phyloP scores from a whole-genome alignment of 2,888 invertebrate genomes.

The Sylvicola fuscatus region DNA sequence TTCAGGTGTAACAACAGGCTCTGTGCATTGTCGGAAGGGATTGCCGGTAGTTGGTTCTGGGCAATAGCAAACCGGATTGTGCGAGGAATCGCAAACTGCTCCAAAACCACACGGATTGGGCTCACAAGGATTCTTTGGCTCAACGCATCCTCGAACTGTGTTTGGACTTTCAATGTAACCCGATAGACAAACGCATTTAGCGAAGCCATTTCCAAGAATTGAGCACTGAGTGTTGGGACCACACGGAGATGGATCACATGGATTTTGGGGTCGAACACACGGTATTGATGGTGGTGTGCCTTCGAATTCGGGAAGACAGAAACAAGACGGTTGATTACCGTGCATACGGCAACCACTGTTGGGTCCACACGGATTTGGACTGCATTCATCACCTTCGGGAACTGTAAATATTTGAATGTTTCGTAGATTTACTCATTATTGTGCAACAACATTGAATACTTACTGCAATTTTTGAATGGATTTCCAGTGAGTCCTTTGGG shows the following conservation, averaged over 20 bases:
- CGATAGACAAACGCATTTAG: slow-evolving; percentile 69
- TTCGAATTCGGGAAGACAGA: slow-evolving; percentile 73
- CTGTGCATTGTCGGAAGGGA: slow-evolving; percentile 55
- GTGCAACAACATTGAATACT: slow-evolving; percentile 24
- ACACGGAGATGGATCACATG: slow-evolving; percentile 70
- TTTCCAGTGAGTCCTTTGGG: slow-evolving; percentile 79
- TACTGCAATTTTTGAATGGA: slow-evolving; percentile 79
- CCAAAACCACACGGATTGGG: slow-evolving; percentile 62
- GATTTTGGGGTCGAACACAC: slow-evolving; percentile 52
- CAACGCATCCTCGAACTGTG: slow-evolving; percentile 66
- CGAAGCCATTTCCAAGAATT: slow-evolving; percentile 53
- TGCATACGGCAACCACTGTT: slow-evolving; percentile 66
- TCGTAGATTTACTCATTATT: neutral
- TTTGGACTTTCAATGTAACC: slow-evolving; percentile 74
- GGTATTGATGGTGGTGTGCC: slow-evolving; percentile 57
- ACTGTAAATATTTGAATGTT: slow-evolving; percentile 32
- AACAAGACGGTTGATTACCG: slow-evolving; percentile 55
- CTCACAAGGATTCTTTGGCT: slow-evolving; percentile 59
- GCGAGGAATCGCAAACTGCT: slow-evolving; percentile 59
- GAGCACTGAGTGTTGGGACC: slow-evolving; percentile 77
- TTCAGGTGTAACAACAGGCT: slow-evolving; percentile 34
- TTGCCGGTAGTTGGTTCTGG: slow-evolving; percentile 65
- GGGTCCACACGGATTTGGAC: slow-evolving; percentile 63
- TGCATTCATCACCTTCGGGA: slow-evolving; percentile 70
- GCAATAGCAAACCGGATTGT: slow-evolving; percentile 66